These are phyloP conservation scores for Trichomycterus rosablanca DNA, from an alignment of 2,113 vertebrate species.

Conservation along the genomic window DNA sequence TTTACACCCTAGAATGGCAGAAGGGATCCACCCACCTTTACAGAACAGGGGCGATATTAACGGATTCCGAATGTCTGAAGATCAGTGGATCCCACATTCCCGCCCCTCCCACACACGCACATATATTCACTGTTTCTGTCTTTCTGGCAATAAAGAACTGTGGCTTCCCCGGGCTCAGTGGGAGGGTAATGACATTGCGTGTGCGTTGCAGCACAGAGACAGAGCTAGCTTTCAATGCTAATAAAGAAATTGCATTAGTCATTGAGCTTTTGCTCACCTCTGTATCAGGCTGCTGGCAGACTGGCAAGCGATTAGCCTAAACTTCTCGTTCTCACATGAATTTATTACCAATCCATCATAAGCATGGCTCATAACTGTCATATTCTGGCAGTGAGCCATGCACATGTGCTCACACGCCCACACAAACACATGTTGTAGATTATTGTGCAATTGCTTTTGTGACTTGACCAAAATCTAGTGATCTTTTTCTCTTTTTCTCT, in stretches of 20 bases:
- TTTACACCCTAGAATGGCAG: slow-evolving; percentile 21
- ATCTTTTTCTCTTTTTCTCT: slow-evolving; percentile 34
- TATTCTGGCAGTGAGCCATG: not conserved
- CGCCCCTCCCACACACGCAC: slow-evolving; percentile 15
- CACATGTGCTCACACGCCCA: not conserved
- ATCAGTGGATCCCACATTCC: too few species aligned
- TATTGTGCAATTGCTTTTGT: slow-evolving; percentile 12
- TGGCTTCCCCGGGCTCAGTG: slow-evolving; percentile 30
- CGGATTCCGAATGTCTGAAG: slow-evolving; percentile 64
- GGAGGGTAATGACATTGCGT: slow-evolving; percentile 38
- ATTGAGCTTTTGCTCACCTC: slow-evolving; percentile 22
- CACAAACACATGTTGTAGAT: not conserved
- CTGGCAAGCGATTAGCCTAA: not conserved
- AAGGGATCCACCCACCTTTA: slow-evolving; percentile 62
- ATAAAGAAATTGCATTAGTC: slow-evolving; percentile 34
- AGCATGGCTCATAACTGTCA: not conserved
- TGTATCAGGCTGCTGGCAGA: slow-evolving; percentile 13
- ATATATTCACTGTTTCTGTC: not conserved
- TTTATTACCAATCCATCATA: slow-evolving; percentile 9
- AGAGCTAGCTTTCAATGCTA: slow-evolving; percentile 27
- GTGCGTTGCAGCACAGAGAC: slow-evolving; percentile 23
- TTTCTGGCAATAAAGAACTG: not conserved
- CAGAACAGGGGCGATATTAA: slow-evolving; percentile 63
- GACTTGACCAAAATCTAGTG: not conserved
- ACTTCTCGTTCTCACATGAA: slow-evolving; percentile 3